Conservation (phyloP, 2,888 invertebrate species). For the Augochlorella aurata region DNA sequence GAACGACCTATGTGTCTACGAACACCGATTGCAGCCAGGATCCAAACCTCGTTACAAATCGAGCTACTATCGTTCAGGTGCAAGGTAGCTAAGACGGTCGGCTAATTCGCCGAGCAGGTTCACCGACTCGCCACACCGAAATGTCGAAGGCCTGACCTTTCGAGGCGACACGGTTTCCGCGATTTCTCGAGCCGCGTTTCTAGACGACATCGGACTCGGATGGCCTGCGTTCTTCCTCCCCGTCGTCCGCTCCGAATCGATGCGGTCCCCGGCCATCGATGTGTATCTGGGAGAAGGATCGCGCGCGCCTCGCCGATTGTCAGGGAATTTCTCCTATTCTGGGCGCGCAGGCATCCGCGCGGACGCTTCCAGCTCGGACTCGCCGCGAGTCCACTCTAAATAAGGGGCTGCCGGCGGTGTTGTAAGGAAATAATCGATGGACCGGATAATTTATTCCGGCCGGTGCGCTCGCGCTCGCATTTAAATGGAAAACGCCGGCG, state of each 20-base stretch:
- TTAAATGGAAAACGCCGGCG: conserved; percentile 41
- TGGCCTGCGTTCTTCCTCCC: conserved; percentile 13
- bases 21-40: not conserved
- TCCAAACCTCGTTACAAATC: not conserved
- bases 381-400: conserved; percentile 46
- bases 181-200: conserved; percentile 66
- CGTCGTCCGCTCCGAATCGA: conserved; percentile 35
- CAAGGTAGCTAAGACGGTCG: not conserved
- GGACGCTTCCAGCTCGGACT: conserved; percentile 37
- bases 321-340: conserved; percentile 59
- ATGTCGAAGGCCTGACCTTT: conserved; percentile 68
- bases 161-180: conserved; percentile 67
- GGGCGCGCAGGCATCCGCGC: conserved; percentile 37
- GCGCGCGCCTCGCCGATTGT: conserved; percentile 36
- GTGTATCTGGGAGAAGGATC: conserved; percentile 51
- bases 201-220: conserved; percentile 8
- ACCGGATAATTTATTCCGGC: conserved; percentile 54
- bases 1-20: not conserved
- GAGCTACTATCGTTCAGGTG: not conserved
- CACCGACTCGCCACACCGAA: conserved; percentile 46
- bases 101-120: conserved; percentile 6
- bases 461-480: conserved; percentile 33
- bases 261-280: conserved; percentile 18
- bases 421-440: conserved; percentile 55
- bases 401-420: conserved; percentile 45